Evolutionary conservation across 35 echinoderm and acorn worm species (phyloP), one percentile per base, ranked within the genome.

Genomic region (Ophioderma brevispina): DNA sequence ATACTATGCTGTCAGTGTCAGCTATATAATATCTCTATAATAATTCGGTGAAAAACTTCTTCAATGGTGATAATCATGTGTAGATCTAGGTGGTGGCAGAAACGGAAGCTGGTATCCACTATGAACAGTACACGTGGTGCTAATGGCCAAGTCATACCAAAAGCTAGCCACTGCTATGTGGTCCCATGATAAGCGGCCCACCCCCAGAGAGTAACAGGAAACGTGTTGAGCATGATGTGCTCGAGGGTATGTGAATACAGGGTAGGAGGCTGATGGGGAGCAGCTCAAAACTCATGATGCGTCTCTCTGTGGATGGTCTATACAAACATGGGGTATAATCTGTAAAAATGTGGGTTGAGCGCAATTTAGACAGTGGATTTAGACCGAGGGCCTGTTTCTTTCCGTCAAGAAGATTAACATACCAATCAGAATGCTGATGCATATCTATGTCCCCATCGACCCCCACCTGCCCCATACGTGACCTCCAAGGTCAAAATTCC

Each of bases 51-150:
- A n/a, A n/a, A n/a, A n/a, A n/a, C n/a, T 79, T 91, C 93, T 95
- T 95, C 5, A 87, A 59, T 95, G 93, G 36, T 95, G 93, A 46
- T 77, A 95, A 79, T 95, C 93, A 35, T 95, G 93, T 0, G 80
- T n/a, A n/a, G 76, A 38, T 95, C 83, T 32, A n/a, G 88, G 89
- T 0, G 93, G 91, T 38, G 89, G 84, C 33, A 95, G 37, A 32
- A 95, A 55, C 33, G 93, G 93, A 33, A 95, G 31, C 36, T 95
- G 93, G 37, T 95, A 95, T 0, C 93, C 93, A 19, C 64, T 82
- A 38, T 95, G 93, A 38, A 55, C 84, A 41, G 76, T 55, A 1
- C 81, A 78, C 5, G 82, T 83, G 6, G 80, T 80, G 32, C 80
- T 89, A 31, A 91, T 32, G 1, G 35, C 13, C 10, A 86, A 37